Percentiles rank a stretch among this genome's conserved stretches.
Evolutionary conservation across 2,797 vertebrate species (phyloP).

Genomic region (Poliocrania exsul): DNA sequence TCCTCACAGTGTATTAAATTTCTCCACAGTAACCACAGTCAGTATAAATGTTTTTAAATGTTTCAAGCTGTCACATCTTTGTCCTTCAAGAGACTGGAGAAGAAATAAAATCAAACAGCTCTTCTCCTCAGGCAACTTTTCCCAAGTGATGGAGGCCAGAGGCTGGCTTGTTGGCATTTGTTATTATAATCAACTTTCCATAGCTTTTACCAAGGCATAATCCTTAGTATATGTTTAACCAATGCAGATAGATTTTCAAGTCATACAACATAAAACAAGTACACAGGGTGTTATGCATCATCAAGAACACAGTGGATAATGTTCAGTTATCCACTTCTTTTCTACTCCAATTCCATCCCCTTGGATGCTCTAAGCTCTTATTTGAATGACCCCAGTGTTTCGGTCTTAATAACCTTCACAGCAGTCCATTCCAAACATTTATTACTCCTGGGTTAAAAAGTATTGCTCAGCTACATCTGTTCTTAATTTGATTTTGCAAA

Average conservation of each 20-base stretch:
- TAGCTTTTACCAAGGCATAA: conserved; percentile 49
- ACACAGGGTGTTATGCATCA: conserved; percentile 38
- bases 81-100: neutral
- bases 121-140: conserved; percentile 41
- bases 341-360: conserved; percentile 61
- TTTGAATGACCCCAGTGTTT: conserved; percentile 71
- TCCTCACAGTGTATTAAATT: neutral
- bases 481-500: conserved; percentile 66
- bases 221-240: conserved; percentile 28
- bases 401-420: conserved; percentile 73
- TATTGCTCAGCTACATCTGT: conserved; percentile 67
- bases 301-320: conserved; percentile 53
- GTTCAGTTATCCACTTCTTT: conserved; percentile 66
- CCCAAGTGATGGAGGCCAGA: conserved; percentile 35
- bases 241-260: conserved; percentile 51
- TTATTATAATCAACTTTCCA: conserved; percentile 54
- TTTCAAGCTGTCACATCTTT: conserved; percentile 45
- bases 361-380: conserved; percentile 63
- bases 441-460: conserved; percentile 70
- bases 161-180: conserved; percentile 18
- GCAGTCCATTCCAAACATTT: conserved; percentile 72
- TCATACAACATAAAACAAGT: conserved; percentile 55
- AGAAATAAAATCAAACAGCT: conserved; percentile 28
- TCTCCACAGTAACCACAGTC: neutral
- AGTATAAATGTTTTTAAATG: neutral